Evolutionary conservation across 2,797 vertebrate genomes (phyloP), one percentile per base, ranked within the genome.

Genomic region (Labroides dimidiatus): DNA sequence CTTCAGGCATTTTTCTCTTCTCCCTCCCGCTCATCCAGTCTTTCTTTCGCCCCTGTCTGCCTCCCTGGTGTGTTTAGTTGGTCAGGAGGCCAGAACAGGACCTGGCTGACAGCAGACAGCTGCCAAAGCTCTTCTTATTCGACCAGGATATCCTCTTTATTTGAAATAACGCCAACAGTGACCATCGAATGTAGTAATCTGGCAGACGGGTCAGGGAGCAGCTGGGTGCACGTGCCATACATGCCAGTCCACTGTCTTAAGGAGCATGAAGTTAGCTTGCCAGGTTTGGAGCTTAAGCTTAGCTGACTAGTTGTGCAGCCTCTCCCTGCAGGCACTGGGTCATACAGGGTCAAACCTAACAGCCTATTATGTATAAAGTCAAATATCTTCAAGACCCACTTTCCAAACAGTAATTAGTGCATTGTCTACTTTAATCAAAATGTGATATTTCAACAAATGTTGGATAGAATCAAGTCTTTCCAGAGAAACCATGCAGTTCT

Each of bases 171-270:
- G 80, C 84, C 71, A 64, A 44, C 44, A 68, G 70, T 81, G 69
- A 84, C 72, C 76, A 75, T 87, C 76, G 72, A 73, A 84, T 85
- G 83, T 73, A 53, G 70, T 84, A 81, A 87, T 86, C 78, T 87
- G 79, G 68, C 78, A 62, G 43, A 72, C 23, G 14, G 70, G 84
- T 85, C 81, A 78, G 55, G 62, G 68, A 87, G 87, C 78, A 82
- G 81, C 81, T 84, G 80, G 70, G 79, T 68, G 56, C 82, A 74
- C 72, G 84, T 82, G 69, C 78, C 75, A 64, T 75, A 66, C 79
- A 72, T 78, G 81, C 71, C 80, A 82, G 57, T 81, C 75, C 58
- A 17, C 71, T 74, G 66, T 78, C 58, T 80, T 82, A 80, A 81
- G 70, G 50, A 69, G 69, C 52, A 69, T 78, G 62, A 78, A 67